phyloP scores from a whole-genome alignment of 2,113 vertebrate species.

The Circaetus gallicus region DNA sequence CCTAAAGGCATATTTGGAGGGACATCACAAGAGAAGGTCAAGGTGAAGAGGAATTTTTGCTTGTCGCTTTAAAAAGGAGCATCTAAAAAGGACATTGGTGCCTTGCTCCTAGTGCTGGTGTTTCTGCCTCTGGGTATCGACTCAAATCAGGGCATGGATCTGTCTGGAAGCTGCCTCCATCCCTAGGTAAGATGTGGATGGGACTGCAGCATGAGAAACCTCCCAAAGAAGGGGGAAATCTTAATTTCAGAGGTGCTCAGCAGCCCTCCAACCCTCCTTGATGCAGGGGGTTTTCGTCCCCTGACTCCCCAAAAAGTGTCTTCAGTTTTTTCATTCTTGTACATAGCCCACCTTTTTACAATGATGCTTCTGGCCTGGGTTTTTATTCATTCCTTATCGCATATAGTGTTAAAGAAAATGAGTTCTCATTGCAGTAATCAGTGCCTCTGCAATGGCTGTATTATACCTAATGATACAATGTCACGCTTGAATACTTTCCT shows the following conservation, averaged over 20 bases:
- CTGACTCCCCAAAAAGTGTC: background rate
- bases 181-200: background rate
- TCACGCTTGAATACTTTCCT: conserved; percentile 37
- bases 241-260: background rate
- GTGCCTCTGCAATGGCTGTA: conserved; percentile 5
- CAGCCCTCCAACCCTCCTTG: background rate
- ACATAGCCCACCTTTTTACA: background rate
- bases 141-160: background rate
- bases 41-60: background rate
- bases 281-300: background rate
- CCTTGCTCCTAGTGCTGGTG: background rate
- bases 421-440: conserved; percentile 48
- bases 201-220: background rate
- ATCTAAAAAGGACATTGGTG: background rate
- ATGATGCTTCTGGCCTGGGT: background rate
- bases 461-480: conserved; percentile 50
- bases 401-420: conserved; percentile 4
- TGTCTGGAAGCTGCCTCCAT: background rate
- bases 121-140: background rate
- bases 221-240: background rate
- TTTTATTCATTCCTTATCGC: conserved; percentile 14
- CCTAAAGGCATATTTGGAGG: background rate
- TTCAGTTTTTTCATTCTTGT: background rate
- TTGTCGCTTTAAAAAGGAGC: background rate
- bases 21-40: background rate